phyloP scores from a whole-genome alignment of 2,113 vertebrate genomes.

The Phalacrocorax pelagicus region DNA sequence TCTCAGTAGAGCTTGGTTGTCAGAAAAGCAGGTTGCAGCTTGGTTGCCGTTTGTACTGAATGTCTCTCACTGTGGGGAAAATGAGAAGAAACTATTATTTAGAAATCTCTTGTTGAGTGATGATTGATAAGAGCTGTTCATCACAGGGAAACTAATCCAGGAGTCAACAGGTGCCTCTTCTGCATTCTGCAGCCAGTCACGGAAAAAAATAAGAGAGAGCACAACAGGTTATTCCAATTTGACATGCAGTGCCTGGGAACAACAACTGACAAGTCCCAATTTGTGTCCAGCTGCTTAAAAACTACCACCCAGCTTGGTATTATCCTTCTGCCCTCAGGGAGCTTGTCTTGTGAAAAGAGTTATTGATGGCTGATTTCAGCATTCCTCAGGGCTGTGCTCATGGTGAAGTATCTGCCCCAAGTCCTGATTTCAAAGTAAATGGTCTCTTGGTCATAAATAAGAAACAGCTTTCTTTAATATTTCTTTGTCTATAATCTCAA shows the following conservation, averaged over 20 bases:
- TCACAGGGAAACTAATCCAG: conserved; percentile 23
- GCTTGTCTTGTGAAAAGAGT: conserved; percentile 55
- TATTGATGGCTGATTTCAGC: conserved; percentile 63
- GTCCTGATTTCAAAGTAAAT: conserved; percentile 37
- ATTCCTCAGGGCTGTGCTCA: conserved; percentile 60
- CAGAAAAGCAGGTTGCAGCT: background rate
- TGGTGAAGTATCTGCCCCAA: conserved; percentile 35
- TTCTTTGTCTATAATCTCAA: background rate
- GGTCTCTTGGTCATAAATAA: background rate
- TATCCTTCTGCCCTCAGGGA: conserved; percentile 45
- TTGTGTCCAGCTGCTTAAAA: conserved; percentile 67
- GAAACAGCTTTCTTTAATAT: background rate
- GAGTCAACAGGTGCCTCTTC: conserved; percentile 55
- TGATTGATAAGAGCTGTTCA: conserved; percentile 29
- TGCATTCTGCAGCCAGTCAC: conserved; percentile 9
- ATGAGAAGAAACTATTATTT: conserved; percentile 24
- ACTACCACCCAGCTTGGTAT: conserved; percentile 64
- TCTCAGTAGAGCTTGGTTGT: background rate
- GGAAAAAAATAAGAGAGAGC: background rate
- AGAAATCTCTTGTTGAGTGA: background rate
- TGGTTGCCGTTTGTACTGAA: background rate
- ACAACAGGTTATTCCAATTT: conserved; percentile 61
- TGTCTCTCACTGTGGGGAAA: background rate
- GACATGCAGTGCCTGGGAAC: conserved; percentile 57
- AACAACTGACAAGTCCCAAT: conserved; percentile 56